These are phyloP conservation scores for Halichoerus grypus DNA, from an alignment of 2,113 vertebrate genomes.

Conservation along the genomic window DNA sequence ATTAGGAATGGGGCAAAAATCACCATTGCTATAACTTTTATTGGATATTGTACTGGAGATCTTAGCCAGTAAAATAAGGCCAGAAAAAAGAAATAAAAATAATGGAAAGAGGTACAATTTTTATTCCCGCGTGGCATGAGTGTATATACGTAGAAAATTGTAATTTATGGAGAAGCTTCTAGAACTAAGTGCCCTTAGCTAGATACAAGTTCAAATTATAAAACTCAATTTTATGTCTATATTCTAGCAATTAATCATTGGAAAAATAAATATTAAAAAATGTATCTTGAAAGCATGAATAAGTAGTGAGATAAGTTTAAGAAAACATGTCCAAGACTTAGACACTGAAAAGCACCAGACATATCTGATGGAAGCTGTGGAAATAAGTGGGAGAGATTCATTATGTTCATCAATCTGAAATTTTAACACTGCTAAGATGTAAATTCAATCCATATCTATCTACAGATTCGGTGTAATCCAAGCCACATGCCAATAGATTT, in stretches of 20 bases:
- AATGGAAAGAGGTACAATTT: background rate
- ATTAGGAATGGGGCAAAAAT: background rate
- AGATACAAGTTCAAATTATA: background rate
- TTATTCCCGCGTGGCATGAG: background rate
- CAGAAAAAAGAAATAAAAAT: background rate
- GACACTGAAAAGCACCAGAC: background rate
- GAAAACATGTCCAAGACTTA: background rate
- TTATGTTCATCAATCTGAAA: background rate
- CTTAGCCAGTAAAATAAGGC: background rate
- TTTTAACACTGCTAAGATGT: background rate
- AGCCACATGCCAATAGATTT: background rate
- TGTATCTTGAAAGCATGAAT: background rate
- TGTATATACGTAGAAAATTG: background rate
- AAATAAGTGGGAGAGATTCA: background rate
- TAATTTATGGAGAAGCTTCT: background rate
- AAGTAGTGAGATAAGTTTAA: background rate
- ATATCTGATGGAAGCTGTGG: background rate
- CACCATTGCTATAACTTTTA: background rate
- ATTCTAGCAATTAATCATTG: background rate
- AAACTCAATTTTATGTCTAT: conserved; percentile 6
- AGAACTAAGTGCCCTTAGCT: background rate
- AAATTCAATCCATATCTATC: background rate
- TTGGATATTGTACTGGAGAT: background rate
- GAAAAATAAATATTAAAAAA: background rate
- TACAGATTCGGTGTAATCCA: background rate